A percentile compares a stretch with the other conserved stretches of the same genome.
Conservation (phyloP, 2,797 vertebrate species). For the Micropoecilia bifurca region DNA sequence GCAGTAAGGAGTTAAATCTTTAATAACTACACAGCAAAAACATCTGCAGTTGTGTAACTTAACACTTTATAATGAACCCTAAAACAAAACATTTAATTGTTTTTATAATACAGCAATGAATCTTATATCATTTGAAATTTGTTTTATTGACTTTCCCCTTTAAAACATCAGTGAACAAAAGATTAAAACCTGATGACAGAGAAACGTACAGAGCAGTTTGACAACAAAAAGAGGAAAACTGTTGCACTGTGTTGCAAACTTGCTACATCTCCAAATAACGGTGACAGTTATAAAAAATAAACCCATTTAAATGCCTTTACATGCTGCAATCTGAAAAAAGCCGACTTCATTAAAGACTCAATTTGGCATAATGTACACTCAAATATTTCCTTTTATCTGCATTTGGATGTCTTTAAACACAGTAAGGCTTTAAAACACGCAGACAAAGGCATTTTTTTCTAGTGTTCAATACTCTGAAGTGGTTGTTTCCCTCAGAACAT, state of each 20-base stretch:
- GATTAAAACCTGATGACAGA: constrained; percentile 38
- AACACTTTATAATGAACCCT: neutral
- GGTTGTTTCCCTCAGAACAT: constrained; percentile 4
- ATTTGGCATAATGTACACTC: constrained; percentile 57
- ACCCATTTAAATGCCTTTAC: constrained; percentile 44
- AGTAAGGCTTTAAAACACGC: constrained; percentile 59
- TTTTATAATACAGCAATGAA: neutral
- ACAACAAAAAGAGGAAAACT: constrained; percentile 36
- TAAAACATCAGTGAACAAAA: constrained; percentile 49
- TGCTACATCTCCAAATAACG: constrained; percentile 15
- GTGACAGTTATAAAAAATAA: constrained; percentile 17
- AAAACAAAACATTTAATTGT: neutral
- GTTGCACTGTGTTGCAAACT: constrained; percentile 57
- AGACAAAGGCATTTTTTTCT: constrained; percentile 44
- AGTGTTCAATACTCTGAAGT: constrained; percentile 39
- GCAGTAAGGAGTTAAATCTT: neutral
- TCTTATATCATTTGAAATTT: neutral
- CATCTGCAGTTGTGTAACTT: neutral
- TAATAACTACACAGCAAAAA: neutral
- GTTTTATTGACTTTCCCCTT: constrained; percentile 66
- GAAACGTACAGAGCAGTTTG: constrained; percentile 22
- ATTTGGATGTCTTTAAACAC: constrained; percentile 16
- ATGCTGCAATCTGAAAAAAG: neutral
- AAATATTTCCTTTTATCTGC: constrained; percentile 13
- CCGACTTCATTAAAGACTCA: neutral